Base-by-base conservation (phyloP, 2,888 invertebrate genomes). In the Argyra leucocephala region DNA sequence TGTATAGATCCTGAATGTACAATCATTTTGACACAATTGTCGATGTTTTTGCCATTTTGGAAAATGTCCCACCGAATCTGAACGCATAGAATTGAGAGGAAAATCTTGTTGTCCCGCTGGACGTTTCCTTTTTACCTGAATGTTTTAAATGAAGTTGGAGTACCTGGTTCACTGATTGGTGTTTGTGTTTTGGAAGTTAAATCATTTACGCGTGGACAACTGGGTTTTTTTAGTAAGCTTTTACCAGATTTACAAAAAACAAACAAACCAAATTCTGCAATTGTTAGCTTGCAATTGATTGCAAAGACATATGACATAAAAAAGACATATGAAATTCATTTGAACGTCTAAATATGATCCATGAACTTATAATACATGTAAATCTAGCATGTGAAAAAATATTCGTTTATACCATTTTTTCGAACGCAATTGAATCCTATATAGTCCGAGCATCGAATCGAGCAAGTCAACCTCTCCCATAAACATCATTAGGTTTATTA, bases 401-500 rank as follows among this genome's bases (percentile, higher is more conserved):
- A 63, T 59, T 63, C 58, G 24, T 23, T 62, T 66, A 7, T 66
- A 64, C 31, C 62, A 57, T 7, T 57, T 57, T 26, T 26, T 73
- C 23, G 66, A 66, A 22, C 66, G 61, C 57, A 68, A 57, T 15
- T 61, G 65, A 64, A 67, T 66, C 37, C 66, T 62, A 62, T 68
- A 68, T 31, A 64, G 37, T 12, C 67, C 69, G 4, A 67, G 62
- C 65, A 68, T 66, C 7, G 63, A 64, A 64, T 69, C 63, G 3
- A 66, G 62, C 57, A 66, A 62, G 64, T 67, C 64, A 2, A 65
- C 66, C 21, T 65, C 61, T 63, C 67, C 67, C 62, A 66, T 67
- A 62, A 63, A 62, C n/a, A n/a, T n/a, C n/a, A n/a, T n/a, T n/a
- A n/a, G n/a, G n/a, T 57, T 65, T 21, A 61, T 67, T 66, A 37